Conservation (phyloP, 2,113 vertebrate genomes). For the Cyphomyrus discorhynchus region DNA sequence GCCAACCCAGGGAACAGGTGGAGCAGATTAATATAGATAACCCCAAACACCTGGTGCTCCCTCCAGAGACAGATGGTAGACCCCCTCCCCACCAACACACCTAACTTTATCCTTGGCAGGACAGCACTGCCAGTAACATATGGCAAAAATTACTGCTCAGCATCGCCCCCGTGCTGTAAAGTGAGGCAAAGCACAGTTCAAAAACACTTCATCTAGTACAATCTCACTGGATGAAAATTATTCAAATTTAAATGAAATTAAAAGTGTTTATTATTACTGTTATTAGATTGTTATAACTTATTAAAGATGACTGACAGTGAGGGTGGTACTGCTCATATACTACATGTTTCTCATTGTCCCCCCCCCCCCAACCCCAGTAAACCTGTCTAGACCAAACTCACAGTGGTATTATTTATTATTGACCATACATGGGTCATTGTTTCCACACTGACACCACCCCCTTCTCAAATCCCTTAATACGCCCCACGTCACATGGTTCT, state of each 20-base stretch:
- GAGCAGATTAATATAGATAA: not conserved
- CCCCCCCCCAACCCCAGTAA: not conserved
- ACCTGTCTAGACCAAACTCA: not conserved
- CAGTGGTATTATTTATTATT: not conserved
- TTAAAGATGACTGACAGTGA: not conserved
- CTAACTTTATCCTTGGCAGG: not conserved
- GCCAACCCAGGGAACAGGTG: not conserved
- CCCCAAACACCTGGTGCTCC: not conserved
- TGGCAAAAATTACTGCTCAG: not conserved
- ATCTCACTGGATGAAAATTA: not conserved
- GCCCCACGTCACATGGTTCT: not conserved
- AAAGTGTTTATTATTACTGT: not conserved
- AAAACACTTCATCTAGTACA: not conserved
- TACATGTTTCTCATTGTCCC: not conserved
- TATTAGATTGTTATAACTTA: not conserved
- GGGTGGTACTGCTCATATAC: not conserved
- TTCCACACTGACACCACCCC: not conserved
- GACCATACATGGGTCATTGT: not conserved
- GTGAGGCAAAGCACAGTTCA: not conserved
- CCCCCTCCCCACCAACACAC: not conserved
- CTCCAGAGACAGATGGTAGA: not conserved
- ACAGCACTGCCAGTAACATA: not conserved
- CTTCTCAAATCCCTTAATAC: not conserved
- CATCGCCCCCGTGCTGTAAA: not conserved
- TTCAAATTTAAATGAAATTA: not conserved